Conservation (phyloP, 2,113 vertebrate species). For the Cervus canadensis region DNA sequence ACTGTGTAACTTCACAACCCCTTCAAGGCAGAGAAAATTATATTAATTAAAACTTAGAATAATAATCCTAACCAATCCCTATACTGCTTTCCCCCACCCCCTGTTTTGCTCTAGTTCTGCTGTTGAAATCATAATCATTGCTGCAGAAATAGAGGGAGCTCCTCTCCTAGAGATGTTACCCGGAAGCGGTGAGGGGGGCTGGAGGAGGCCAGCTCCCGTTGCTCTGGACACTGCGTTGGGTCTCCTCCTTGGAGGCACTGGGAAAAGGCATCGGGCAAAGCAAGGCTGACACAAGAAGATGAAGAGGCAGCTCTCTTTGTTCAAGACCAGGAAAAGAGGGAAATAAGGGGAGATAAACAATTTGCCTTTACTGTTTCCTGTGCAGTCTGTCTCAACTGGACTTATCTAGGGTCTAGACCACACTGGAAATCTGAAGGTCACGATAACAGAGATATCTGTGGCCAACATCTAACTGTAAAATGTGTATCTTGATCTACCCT, state of each 20-base stretch:
- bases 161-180: not conserved
- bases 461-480: conserved; percentile 63
- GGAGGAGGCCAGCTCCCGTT: not conserved
- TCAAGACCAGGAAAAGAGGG: not conserved
- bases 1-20: not conserved
- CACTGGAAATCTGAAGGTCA: conserved; percentile 63
- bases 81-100: not conserved
- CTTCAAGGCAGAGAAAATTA: not conserved
- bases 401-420: conserved; percentile 57
- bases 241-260: not conserved
- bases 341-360: conserved; percentile 37
- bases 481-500: conserved; percentile 48
- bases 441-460: conserved; percentile 56
- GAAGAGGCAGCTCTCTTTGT: not conserved
- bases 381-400: conserved; percentile 1
- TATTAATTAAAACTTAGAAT: not conserved
- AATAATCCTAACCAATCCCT: not conserved
- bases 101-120: not conserved
- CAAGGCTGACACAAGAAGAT: not conserved
- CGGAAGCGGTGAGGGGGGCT: not conserved
- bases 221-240: not conserved
- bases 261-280: not conserved
- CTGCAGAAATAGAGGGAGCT: not conserved
- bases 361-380: conserved; percentile 49
- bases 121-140: not conserved